Percentiles rank a stretch among this genome's conserved stretches.
Evolutionary conservation across 2,888 invertebrate species (phyloP).

Genomic region (Drosophila rellima): DNA sequence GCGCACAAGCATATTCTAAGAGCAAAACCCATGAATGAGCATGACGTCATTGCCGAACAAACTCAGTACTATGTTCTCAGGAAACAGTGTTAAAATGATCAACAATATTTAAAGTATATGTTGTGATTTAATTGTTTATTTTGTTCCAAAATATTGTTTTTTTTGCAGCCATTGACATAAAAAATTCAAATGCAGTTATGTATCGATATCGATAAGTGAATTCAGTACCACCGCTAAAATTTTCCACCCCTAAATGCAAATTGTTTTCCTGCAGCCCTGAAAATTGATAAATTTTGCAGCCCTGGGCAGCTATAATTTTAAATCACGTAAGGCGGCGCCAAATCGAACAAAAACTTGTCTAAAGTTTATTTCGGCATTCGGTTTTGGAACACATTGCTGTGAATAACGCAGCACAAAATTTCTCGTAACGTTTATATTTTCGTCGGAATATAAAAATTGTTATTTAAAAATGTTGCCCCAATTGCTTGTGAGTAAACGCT

Average conservation of each 20-base stretch:
- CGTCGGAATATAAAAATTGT: conserved; percentile 1
- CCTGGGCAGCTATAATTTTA: conserved; percentile 13
- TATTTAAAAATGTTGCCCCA: conserved; percentile 35
- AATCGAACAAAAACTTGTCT: conserved; percentile 1
- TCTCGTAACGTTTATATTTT: conserved; percentile 10
- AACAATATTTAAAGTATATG: background rate
- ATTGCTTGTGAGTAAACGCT: conserved; percentile 35
- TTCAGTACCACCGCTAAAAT: background rate
- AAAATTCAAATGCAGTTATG: too few relatives aligned
- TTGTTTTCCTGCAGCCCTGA: conserved; percentile 20
- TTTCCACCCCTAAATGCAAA: conserved; percentile 1
- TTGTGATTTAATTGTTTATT: background rate
- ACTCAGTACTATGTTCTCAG: too few relatives aligned
- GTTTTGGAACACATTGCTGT: conserved; percentile 5
- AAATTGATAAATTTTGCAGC: background rate
- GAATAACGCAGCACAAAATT: conserved; percentile 31
- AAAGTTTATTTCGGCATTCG: conserved; percentile 4
- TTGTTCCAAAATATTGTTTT: background rate
- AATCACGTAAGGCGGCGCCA: conserved; percentile 50
- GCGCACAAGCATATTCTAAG: conserved; percentile 25
- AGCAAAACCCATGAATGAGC: background rate
- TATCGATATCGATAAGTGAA: conserved; percentile 7
- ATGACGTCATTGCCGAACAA: conserved; percentile 13
- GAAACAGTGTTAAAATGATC: background rate
- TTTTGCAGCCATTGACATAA: background rate